phyloP scores from a whole-genome alignment of 2,113 vertebrate genomes.

The Dolichotis patagonum region DNA sequence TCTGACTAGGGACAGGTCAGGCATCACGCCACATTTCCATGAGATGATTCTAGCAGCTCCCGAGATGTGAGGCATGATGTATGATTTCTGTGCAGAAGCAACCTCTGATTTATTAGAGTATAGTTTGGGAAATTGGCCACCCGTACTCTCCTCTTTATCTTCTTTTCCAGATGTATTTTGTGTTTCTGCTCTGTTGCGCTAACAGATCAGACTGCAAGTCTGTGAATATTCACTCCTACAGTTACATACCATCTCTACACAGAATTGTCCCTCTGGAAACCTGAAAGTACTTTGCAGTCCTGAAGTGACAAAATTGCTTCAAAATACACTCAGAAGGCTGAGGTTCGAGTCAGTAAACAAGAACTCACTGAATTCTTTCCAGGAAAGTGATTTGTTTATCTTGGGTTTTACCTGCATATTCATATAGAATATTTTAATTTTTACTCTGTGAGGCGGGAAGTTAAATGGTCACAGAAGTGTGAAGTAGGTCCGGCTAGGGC shows the following conservation, averaged over 20 bases:
- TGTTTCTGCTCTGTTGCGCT: conserved; percentile 15
- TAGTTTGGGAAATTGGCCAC: conserved; percentile 70
- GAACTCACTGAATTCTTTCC: conserved; percentile 8
- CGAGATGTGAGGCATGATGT: conserved; percentile 48
- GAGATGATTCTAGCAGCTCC: conserved; percentile 66
- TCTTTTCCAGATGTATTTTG: conserved; percentile 78
- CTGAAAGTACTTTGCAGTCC: neutral
- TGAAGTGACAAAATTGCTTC: neutral
- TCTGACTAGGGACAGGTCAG: conserved; percentile 38
- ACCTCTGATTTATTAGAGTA: conserved; percentile 69
- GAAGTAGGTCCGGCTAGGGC: conserved; percentile 59
- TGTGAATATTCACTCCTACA: neutral
- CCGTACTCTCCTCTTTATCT: conserved; percentile 62
- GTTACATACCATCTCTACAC: neutral
- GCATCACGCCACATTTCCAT: conserved; percentile 21
- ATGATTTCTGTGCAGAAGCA: conserved; percentile 55
- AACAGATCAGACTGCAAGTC: neutral
- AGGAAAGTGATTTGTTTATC: neutral
- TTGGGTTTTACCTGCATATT: neutral
- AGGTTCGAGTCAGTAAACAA: neutral
- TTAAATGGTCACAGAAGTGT: neutral
- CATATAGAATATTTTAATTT: neutral
- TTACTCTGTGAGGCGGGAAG: neutral
- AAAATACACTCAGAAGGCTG: neutral
- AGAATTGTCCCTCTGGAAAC: neutral